Percentiles rank a stretch among this genome's conserved stretches.
These are phyloP conservation scores for Aporrectodea caliginosa DNA, from an alignment of 1,140 invertebrate species.

Conservation along the genomic window DNA sequence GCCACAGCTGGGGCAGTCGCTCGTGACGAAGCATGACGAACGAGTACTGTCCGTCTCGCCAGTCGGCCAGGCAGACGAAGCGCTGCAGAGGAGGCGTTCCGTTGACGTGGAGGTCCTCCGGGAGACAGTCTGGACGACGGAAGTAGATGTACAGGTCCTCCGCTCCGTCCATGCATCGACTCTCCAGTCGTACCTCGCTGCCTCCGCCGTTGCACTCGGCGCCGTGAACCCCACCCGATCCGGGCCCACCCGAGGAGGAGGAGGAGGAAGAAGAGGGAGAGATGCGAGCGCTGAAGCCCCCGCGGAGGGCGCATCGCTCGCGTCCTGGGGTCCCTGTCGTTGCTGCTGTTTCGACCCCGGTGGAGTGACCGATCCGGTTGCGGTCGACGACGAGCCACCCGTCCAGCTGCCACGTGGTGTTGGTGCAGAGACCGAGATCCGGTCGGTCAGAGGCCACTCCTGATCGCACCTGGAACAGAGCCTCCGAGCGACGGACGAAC, in stretches of 20 bases:
- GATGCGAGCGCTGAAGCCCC: not conserved
- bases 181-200: constrained; percentile 28
- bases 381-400: not conserved
- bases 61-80: constrained; percentile 28
- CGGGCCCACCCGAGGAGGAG: too few species aligned
- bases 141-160: constrained; percentile 28
- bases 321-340: not conserved
- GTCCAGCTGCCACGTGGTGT: not conserved
- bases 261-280: too few species aligned
- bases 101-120: constrained; percentile 22
- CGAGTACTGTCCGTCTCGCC: constrained; percentile 18
- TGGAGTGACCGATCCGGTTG: not conserved
- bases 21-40: constrained; percentile 26
- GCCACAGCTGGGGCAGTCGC: constrained; percentile 17
- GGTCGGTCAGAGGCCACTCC: not conserved
- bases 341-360: not conserved
- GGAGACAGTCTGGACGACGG: constrained; percentile 26
- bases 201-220: not conserved
- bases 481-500: not conserved
- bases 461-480: not conserved
- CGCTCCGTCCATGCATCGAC: constrained; percentile 20
- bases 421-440: not conserved
- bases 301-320: not conserved
- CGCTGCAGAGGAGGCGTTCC: constrained; percentile 7
- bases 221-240: not conserved